Conservation (phyloP, 2,888 invertebrate species). For the Therioaphis trifolii region DNA sequence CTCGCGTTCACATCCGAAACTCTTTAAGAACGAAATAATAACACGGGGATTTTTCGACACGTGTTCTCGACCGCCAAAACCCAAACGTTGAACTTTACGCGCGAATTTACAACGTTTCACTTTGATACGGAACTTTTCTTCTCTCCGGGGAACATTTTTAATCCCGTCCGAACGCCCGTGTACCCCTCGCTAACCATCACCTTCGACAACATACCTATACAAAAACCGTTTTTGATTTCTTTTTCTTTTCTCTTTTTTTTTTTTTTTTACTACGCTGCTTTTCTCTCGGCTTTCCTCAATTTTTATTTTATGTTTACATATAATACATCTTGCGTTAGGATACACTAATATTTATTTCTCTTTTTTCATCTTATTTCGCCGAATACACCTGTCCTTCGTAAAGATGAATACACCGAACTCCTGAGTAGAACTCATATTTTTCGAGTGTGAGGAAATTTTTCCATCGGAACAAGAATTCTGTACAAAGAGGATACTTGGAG, state of each 20-base stretch:
- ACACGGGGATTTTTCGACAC: no score
- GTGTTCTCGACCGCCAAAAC: no score
- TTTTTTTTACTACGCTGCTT: background rate
- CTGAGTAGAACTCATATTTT: background rate
- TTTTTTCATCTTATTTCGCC: background rate
- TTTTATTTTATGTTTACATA: background rate
- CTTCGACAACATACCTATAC: background rate
- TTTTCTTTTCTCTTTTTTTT: no score
- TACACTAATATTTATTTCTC: background rate
- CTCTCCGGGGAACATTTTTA: background rate
- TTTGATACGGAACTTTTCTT: conserved; percentile 6
- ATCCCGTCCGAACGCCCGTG: no score
- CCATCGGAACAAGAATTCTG: background rate
- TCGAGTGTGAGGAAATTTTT: background rate
- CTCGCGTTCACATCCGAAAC: no score
- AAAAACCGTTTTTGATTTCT: background rate
- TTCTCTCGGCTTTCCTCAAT: background rate
- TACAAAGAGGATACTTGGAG: background rate
- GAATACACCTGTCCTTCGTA: background rate
- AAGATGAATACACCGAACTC: background rate
- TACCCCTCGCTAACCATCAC: background rate
- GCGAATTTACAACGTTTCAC: conserved; percentile 15
- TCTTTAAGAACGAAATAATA: no score
- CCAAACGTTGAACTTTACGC: no score
- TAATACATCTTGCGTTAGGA: background rate